These are phyloP conservation scores for Trichonephila clavipes DNA, from an alignment of 1,140 invertebrate genomes.

Conservation along the genomic window DNA sequence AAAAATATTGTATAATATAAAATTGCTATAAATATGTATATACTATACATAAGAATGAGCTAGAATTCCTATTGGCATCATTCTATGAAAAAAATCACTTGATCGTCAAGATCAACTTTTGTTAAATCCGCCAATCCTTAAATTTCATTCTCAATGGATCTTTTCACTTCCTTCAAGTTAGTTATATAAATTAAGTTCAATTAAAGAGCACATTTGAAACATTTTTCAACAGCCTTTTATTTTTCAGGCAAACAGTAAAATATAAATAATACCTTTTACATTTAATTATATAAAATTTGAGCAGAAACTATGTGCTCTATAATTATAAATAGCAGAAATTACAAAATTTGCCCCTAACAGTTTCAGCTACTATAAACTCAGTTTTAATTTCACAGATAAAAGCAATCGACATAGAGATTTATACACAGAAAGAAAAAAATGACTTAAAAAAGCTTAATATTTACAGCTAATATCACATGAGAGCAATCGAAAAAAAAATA, in stretches of 20 bases:
- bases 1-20: conserved; percentile 55
- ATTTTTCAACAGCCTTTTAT: neutral
- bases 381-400: neutral
- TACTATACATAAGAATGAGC: neutral
- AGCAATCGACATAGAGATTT: neutral
- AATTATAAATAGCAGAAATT: neutral
- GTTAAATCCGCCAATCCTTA: neutral
- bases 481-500: neutral
- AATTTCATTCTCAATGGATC: neutral
- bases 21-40: conserved; percentile 53
- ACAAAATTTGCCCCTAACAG: neutral
- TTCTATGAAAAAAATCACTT: conserved; percentile 11
- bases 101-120: neutral
- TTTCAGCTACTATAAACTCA: neutral
- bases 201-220: neutral
- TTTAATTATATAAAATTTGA: neutral
- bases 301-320: neutral
- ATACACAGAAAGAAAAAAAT: neutral
- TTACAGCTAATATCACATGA: conserved; percentile 48
- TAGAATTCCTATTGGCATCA: conserved; percentile 27
- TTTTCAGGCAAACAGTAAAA: neutral
- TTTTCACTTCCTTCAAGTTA: neutral
- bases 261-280: neutral
- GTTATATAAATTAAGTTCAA: neutral
- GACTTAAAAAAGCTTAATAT: conserved; percentile 45